phyloP scores from a whole-genome alignment of 2,113 vertebrate species.

The Psephotus haematonotus region DNA sequence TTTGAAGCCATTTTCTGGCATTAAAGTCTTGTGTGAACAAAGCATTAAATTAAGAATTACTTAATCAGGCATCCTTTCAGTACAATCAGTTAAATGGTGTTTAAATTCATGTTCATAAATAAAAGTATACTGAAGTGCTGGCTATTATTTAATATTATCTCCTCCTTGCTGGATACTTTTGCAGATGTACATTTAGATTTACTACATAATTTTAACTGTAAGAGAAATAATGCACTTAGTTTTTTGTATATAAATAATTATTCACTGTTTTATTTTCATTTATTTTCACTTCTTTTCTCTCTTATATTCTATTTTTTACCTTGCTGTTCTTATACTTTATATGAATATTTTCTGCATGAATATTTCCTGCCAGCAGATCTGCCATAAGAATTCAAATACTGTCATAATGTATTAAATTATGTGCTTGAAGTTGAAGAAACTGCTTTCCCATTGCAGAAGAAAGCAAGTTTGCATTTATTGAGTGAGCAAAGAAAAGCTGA shows the following conservation, averaged over 20 bases:
- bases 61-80: neutral
- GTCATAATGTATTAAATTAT: conserved; percentile 36
- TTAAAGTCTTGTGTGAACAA: neutral
- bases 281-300: neutral
- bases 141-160: neutral
- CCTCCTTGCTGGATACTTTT: neutral
- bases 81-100: neutral
- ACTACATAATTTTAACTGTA: neutral
- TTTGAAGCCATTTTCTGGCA: neutral
- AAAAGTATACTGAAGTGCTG: neutral
- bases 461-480: conserved; percentile 12
- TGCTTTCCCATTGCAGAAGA: neutral
- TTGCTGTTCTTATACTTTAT: conserved; percentile 26
- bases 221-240: neutral
- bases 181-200: neutral
- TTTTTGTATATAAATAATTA: neutral
- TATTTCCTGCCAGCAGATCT: conserved; percentile 1
- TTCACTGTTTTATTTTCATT: neutral
- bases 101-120: neutral
- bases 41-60: neutral
- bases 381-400: conserved; percentile 21
- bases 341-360: conserved; percentile 16
- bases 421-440: conserved; percentile 17
- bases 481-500: neutral
- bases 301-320: neutral